Base-by-base conservation (phyloP, 2,888 invertebrate genomes). In the Troilus luridus region DNA sequence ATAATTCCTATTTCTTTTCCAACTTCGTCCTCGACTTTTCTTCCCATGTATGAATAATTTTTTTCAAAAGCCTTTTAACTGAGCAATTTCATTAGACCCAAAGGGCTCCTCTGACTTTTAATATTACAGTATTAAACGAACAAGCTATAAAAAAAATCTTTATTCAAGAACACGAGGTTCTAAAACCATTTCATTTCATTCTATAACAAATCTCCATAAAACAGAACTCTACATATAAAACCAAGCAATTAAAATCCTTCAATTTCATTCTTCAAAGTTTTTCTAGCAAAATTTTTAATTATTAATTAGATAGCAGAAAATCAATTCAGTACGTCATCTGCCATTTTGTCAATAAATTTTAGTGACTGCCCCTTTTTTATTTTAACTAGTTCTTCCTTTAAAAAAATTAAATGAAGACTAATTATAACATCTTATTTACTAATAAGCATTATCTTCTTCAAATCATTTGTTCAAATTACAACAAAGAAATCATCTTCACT, bases 1-100 rank as follows among this genome's bases (percentile, higher is more conserved):
- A 90, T 90, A 41, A 90, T 90, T 88, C 60, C 88, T 85, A 90
- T 60, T 90, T 85, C 59, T 88, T 88, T 90, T 85, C 59, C 62
- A 90, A 85, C 41, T 58, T 64, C 64, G 54, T 89, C 89, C 89
- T 64, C 85, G 56, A 58, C 85, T 21, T 85, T 85, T 85, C 58
- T 85, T 85, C 85, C 56, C 85, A 85, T 85, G 41, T 77, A 77
- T 77, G 72, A 77, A 77, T 77, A 41, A 77, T 77, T 27, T 77
- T 67, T 77, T 77, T 77, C 72, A 27, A 77, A 41, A 77, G 72
- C 27, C 72, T 77, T 77, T 77, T 77, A 77, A 77, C 27, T 67
- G 17, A 77, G 27, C 0, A 77, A 77, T 77, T 77, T 77, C 72
- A 77, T 77, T 77, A 77, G 27, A 41, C 7, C 72, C 27, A 19